phyloP scores from a whole-genome alignment of 2,113 vertebrate species.

The Sceloporus undulatus region DNA sequence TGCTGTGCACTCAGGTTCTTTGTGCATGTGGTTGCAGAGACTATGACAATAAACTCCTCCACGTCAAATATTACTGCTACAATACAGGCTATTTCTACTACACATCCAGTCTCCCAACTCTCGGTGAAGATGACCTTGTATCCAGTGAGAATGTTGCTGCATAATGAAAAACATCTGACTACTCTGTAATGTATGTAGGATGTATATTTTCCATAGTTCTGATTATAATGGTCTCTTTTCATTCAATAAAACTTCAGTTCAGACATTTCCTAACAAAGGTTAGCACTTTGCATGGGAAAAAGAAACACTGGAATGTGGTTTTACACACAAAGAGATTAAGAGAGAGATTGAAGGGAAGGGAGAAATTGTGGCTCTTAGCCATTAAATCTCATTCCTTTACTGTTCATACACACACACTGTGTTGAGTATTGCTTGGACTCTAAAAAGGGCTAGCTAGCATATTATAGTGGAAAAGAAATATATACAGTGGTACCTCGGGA shows the following conservation, averaged over 20 bases:
- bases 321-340: neutral
- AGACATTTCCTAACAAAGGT: constrained; percentile 65
- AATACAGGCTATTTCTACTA: neutral
- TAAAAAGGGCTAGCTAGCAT: neutral
- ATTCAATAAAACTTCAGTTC: constrained; percentile 54
- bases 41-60: neutral
- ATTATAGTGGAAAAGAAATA: neutral
- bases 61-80: neutral
- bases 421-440: neutral
- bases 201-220: constrained; percentile 62
- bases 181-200: constrained; percentile 49
- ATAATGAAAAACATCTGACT: constrained; percentile 31
- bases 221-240: constrained; percentile 59
- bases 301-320: constrained; percentile 48
- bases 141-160: constrained; percentile 13
- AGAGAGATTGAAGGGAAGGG: neutral
- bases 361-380: neutral
- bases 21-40: neutral
- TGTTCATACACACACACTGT: neutral
- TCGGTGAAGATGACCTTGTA: constrained; percentile 8
- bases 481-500: too few relatives aligned
- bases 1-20: neutral
- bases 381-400: constrained; percentile 7
- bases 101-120: neutral
- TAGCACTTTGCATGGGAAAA: constrained; percentile 54